Evolutionary conservation across 1,140 invertebrate genomes (phyloP).

Genomic region (Planococcus citri): DNA sequence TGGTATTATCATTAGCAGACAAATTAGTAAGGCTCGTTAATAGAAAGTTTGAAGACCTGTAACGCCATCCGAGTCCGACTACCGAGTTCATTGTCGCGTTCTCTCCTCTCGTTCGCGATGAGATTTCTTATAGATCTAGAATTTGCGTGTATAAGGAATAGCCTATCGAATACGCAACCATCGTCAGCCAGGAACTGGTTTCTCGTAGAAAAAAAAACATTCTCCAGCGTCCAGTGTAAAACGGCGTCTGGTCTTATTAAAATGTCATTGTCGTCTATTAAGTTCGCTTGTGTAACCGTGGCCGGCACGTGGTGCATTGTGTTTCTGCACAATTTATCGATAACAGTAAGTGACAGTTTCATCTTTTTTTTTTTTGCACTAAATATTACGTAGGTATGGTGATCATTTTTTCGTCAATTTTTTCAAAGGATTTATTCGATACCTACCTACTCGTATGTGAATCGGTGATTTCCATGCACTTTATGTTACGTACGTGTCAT

Average conservation of each 20-base stretch:
- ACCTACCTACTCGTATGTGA: no score
- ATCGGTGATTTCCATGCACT: no score
- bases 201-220: background rate
- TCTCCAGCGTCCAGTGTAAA: background rate
- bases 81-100: background rate
- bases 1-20: background rate
- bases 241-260: background rate
- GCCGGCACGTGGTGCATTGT: slow-evolving; percentile 10
- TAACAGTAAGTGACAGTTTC: background rate
- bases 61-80: no score
- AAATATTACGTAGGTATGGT: no score
- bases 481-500: no score
- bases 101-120: background rate
- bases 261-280: slow-evolving; percentile 16
- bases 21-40: slow-evolving; percentile 2
- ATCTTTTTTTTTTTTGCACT: background rate
- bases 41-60: background rate
- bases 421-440: no score
- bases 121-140: background rate
- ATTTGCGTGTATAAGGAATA: background rate
- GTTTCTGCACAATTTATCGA: slow-evolving; percentile 6
- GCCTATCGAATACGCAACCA: background rate
- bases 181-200: background rate
- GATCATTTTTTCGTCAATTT: background rate
- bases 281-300: slow-evolving; percentile 6